phyloP scores from a whole-genome alignment of 2,888 invertebrate genomes.

The Halictus ligatus region DNA sequence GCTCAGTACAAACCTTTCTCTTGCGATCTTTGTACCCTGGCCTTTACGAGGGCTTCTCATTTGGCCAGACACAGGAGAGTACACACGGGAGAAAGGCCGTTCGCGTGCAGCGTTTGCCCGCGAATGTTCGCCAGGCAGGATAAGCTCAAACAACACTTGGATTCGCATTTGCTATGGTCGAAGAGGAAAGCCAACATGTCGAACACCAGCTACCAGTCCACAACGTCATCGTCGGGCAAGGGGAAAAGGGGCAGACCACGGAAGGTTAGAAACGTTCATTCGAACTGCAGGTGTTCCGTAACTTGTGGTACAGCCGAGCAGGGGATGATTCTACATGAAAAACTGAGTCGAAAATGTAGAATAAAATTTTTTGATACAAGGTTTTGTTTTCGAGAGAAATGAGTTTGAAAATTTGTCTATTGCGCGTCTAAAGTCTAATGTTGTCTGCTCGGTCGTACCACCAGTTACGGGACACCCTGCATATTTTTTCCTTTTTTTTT shows the following conservation, averaged over 20 bases:
- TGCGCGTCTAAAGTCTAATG: no score
- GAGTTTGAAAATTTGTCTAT: no score
- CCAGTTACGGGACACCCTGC: no score
- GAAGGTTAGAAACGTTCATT: slow-evolving; percentile 69
- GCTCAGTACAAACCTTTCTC: slow-evolving; percentile 81
- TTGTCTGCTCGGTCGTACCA: no score
- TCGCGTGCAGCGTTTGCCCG: slow-evolving; percentile 89
- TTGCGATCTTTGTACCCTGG: slow-evolving; percentile 81
- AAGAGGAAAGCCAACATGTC: slow-evolving; percentile 69
- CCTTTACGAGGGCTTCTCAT: slow-evolving; percentile 89
- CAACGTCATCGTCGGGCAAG: slow-evolving; percentile 67
- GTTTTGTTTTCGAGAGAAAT: no score
- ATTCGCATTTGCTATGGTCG: slow-evolving; percentile 81
- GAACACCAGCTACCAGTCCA: slow-evolving; percentile 47
- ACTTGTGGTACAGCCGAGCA: no score
- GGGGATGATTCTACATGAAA: no score
- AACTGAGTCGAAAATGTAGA: no score
- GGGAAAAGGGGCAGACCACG: slow-evolving; percentile 81
- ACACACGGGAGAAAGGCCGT: slow-evolving; percentile 90
- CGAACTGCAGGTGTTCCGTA: no score
- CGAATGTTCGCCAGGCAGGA: slow-evolving; percentile 90
- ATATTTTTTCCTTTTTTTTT: no score
- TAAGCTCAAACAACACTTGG: slow-evolving; percentile 88
- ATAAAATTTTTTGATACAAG: no score
- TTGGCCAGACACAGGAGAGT: slow-evolving; percentile 89